phyloP scores from a whole-genome alignment of 2,797 vertebrate species.

The Hozukius guyotensis region DNA sequence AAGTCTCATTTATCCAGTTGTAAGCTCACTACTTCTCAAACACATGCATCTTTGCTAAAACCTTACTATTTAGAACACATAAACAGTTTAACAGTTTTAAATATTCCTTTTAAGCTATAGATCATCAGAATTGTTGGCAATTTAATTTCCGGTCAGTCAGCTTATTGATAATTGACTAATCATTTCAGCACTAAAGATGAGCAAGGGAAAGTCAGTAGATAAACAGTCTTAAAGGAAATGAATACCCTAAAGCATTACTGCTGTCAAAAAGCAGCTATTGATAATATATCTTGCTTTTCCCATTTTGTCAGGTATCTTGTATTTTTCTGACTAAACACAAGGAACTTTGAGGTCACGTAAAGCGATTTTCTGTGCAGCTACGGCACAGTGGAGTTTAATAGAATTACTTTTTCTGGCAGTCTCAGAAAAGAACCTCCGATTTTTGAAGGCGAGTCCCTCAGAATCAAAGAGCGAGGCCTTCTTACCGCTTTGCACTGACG shows the following conservation, averaged over 20 bases:
- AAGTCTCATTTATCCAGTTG: too few relatives aligned
- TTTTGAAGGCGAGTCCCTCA: neutral
- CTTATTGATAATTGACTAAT: neutral
- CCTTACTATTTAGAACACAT: too few relatives aligned
- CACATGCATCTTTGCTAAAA: too few relatives aligned
- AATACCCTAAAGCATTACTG: neutral
- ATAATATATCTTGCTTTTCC: neutral
- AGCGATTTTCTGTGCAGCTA: neutral
- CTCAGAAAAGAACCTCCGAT: conserved; percentile 6
- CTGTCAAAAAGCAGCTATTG: neutral
- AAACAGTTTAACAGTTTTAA: too few relatives aligned
- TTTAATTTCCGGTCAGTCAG: neutral
- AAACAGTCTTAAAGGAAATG: neutral
- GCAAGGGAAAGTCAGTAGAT: neutral
- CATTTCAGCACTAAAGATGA: neutral
- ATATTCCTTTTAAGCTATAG: too few relatives aligned
- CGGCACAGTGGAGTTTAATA: neutral
- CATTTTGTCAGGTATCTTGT: neutral
- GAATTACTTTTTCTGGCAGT: neutral
- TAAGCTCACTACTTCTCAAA: too few relatives aligned
- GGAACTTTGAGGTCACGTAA: neutral
- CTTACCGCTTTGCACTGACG: conserved; percentile 11
- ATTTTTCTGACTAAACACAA: neutral
- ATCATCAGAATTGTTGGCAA: neutral
- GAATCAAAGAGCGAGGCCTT: conserved; percentile 27